These are phyloP conservation scores for Bungarus multicinctus DNA, from an alignment of 2,113 vertebrate genomes.

Conservation along the genomic window DNA sequence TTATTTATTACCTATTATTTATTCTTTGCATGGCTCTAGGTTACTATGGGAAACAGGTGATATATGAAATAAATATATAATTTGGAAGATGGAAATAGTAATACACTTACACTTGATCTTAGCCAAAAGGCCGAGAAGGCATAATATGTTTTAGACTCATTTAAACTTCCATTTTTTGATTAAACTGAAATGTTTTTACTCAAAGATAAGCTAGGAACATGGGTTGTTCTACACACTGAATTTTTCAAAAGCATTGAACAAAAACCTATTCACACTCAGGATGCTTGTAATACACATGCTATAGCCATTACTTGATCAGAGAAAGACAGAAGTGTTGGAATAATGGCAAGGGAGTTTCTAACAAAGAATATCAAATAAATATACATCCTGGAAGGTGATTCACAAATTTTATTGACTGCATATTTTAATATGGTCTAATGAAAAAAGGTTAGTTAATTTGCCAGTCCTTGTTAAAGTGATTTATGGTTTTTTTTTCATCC, in stretches of 20 bases:
- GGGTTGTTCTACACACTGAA: neutral
- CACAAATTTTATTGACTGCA: conserved; percentile 8
- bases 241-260: neutral
- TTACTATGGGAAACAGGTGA: neutral
- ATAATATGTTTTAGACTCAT: neutral
- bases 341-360: neutral
- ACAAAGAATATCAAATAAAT: neutral
- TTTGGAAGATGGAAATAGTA: neutral
- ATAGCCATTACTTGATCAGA: neutral
- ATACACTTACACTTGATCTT: neutral
- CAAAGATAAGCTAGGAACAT: neutral
- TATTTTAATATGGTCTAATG: neutral
- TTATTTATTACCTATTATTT: neutral
- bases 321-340: neutral
- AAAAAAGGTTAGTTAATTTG: neutral
- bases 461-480: neutral
- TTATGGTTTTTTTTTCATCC: neutral
- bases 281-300: neutral
- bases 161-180: neutral
- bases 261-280: neutral
- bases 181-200: neutral
- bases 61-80: neutral
- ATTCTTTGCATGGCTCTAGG: neutral
- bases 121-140: no score
- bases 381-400: neutral